Evolutionary conservation across 1,140 invertebrate genomes (phyloP).

Genomic region (Forficula auricularia): DNA sequence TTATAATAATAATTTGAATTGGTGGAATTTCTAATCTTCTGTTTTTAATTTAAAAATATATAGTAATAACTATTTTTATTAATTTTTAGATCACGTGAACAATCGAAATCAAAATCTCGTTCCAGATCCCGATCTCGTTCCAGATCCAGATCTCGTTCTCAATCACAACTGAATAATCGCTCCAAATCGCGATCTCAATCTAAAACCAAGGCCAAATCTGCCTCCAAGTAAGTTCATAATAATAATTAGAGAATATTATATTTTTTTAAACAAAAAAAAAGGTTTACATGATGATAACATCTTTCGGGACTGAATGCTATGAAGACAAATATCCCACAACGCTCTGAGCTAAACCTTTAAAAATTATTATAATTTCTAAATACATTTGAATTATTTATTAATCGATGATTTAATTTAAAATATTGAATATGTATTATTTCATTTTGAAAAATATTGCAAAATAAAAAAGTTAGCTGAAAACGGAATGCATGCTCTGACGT

Average conservation of each 20-base stretch:
- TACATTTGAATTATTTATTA: not conserved
- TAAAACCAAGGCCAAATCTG: slow-evolving; percentile 34
- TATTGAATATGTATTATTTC: no score
- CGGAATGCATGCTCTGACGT: no score
- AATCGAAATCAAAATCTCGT: slow-evolving; percentile 35
- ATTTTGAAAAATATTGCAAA: no score
- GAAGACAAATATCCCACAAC: not conserved
- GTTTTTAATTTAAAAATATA: no score
- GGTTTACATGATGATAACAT: slow-evolving; percentile 3
- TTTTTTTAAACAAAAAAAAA: slow-evolving; percentile 4
- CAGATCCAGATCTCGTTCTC: slow-evolving; percentile 28
- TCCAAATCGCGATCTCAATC: slow-evolving; percentile 40
- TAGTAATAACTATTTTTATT: no score
- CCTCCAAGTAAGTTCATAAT: slow-evolving; percentile 27
- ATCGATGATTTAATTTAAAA: no score
- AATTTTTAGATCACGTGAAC: slow-evolving; percentile 36
- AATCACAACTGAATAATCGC: slow-evolving; percentile 24
- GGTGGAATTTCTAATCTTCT: no score
- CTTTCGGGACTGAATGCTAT: slow-evolving; percentile 8
- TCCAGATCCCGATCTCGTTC: slow-evolving; percentile 40
- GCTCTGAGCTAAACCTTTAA: not conserved
- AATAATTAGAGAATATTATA: slow-evolving; percentile 5
- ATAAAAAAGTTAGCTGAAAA: no score
- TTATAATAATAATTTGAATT: no score
- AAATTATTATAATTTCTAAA: not conserved